Evolutionary conservation across 2,888 invertebrate genomes (phyloP), one percentile per base, ranked within the genome.

Genomic region (Cataglyphis rosenhaueri): DNA sequence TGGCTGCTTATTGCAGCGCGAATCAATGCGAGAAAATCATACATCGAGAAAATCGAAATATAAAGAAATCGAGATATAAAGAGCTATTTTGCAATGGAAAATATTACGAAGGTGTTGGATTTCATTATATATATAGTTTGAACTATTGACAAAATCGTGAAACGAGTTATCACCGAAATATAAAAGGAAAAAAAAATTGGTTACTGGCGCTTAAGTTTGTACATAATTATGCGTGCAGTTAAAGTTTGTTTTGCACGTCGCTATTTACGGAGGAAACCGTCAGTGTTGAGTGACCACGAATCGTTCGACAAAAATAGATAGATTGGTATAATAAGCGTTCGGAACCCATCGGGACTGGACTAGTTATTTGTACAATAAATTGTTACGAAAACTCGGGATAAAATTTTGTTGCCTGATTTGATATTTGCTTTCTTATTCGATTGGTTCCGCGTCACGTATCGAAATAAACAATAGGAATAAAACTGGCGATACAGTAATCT

Each of bases 291-390:
- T 4, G 35, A 35, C 18, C 44, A 25, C 35, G 18, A 66, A 59
- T 59, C 18, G 55, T 35, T 78, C 15, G 25, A 59, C 32, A 57
- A 41, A 29, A 2, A 29, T 29, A 29, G 29, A 29, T 29, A 29
- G 29, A 29, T 29, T 29, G 29, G 29, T 29, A 29, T 29, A 29
- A 29, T 38, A 52, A 44, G 44, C 21, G 48, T 8, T n/a, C 21
- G 44, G 65, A 86, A 84, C 73, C 61, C 9, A 85, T 85, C 81
- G 82, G 38, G 84, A 71, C 68, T 18, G 12, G 65, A 21, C 62
- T 66, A 78, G 88, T 74, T 81, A 9, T 55, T 41, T 35, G 32
- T 35, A 57, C 1, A 44, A 12, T 70, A 48, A 44, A 38, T 44
- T 32, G 9, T 64, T 41, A 48, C 9, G 32, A 38, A 1, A 15